Conservation (phyloP, 1,140 invertebrate genomes). For the Andricus grossulariae region DNA sequence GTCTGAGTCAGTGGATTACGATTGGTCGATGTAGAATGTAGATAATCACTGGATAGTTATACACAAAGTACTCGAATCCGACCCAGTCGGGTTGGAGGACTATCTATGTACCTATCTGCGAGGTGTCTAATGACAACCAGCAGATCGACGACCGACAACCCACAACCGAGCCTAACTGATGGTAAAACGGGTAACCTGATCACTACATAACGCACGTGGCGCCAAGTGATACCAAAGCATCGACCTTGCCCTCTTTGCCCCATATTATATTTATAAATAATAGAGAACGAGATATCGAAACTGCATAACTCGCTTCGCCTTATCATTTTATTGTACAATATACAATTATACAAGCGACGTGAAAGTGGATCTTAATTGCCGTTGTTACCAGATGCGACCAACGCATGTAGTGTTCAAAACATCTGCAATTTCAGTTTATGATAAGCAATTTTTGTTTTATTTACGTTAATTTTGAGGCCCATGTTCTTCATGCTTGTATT, state of each 20-base stretch:
- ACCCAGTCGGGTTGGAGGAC: neutral
- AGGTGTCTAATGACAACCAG: slow-evolving; percentile 60
- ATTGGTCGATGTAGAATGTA: slow-evolving; percentile 28
- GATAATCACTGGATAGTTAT: slow-evolving; percentile 4
- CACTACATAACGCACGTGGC: slow-evolving; percentile 60
- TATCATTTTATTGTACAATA: neutral
- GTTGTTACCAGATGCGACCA: no score
- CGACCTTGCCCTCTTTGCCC: slow-evolving; percentile 44
- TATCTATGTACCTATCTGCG: slow-evolving; percentile 7
- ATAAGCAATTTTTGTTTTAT: no score
- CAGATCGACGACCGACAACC: slow-evolving; percentile 46
- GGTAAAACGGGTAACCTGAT: slow-evolving; percentile 60
- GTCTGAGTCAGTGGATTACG: slow-evolving; percentile 23
- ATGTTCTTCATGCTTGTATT: no score
- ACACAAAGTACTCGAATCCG: neutral
- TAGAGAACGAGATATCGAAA: neutral
- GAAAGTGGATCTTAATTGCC: neutral
- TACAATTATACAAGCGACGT: neutral
- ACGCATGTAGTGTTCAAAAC: no score
- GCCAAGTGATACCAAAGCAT: slow-evolving; percentile 60
- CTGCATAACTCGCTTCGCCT: neutral
- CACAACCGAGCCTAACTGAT: no score
- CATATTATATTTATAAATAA: neutral
- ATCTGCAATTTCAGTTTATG: no score
- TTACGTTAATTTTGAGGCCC: no score